These are phyloP conservation scores for Acrocephalus arundinaceus DNA, from an alignment of 2,113 vertebrate species.

Conservation along the genomic window DNA sequence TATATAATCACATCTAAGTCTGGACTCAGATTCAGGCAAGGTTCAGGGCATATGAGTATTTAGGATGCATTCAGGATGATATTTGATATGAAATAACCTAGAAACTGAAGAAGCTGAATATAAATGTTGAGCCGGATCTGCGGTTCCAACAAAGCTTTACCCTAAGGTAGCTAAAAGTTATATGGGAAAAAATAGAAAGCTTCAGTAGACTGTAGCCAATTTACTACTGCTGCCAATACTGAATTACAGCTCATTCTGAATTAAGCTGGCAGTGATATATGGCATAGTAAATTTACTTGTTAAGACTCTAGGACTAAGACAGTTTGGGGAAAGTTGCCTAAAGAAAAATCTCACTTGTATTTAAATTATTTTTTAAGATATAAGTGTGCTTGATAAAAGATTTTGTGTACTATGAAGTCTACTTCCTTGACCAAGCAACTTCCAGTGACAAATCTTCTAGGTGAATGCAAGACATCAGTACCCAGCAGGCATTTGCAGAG, in stretches of 20 bases:
- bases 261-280: neutral
- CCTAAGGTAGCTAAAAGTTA: neutral
- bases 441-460: neutral
- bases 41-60: neutral
- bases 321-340: neutral
- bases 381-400: neutral
- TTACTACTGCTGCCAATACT: neutral
- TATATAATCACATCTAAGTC: neutral
- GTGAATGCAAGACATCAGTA: neutral
- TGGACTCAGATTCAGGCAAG: neutral
- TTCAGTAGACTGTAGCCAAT: neutral
- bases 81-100: neutral
- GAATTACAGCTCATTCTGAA: neutral
- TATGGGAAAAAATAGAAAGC: neutral
- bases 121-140: neutral
- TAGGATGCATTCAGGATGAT: neutral
- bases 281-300: neutral
- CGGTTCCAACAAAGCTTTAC: neutral
- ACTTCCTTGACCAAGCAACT: neutral
- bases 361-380: neutral
- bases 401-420: neutral
- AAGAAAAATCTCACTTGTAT: slow-evolving; percentile 1
- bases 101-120: neutral
- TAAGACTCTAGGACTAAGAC: neutral
- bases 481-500: neutral